A percentile compares a stretch with the other conserved stretches of the same genome.
Conservation (phyloP, 2,113 vertebrate species). For the Xyliphius kryptos region DNA sequence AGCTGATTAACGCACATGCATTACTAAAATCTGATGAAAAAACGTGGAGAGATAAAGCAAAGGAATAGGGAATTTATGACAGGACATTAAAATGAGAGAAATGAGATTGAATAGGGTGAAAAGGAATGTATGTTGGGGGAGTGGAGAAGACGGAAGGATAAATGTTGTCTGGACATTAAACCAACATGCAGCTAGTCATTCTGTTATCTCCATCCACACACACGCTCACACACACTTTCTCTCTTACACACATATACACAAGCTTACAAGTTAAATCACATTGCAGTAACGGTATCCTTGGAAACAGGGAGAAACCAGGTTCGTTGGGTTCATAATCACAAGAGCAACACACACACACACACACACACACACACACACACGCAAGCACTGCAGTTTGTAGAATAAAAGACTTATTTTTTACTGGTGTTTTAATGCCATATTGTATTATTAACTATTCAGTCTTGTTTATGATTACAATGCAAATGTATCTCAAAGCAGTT, state of each 20-base stretch:
- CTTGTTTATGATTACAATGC: too few species aligned
- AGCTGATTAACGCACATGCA: not conserved
- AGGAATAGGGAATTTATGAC: not conserved
- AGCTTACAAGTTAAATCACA: not conserved
- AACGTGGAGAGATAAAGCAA: not conserved
- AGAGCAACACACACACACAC: not conserved
- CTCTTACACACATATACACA: not conserved
- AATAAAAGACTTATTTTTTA: too few species aligned
- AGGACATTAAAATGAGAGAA: not conserved
- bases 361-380: not conserved
- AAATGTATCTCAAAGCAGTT: too few species aligned
- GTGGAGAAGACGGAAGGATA: too few species aligned
- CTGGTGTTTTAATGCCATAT: too few species aligned
- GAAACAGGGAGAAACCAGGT: not conserved
- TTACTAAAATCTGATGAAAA: not conserved
- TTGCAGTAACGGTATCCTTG: not conserved
- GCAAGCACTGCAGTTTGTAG: not conserved
- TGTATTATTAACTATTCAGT: too few species aligned
- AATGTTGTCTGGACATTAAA: not conserved
- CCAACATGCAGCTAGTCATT: constrained; percentile 7
- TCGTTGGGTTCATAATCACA: not conserved
- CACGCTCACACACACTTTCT: not conserved
- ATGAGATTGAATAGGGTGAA: not conserved
- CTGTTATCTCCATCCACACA: not conserved
- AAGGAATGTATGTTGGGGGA: too few species aligned